phyloP scores from a whole-genome alignment of 1,140 invertebrate genomes.

The Maniola jurtina region DNA sequence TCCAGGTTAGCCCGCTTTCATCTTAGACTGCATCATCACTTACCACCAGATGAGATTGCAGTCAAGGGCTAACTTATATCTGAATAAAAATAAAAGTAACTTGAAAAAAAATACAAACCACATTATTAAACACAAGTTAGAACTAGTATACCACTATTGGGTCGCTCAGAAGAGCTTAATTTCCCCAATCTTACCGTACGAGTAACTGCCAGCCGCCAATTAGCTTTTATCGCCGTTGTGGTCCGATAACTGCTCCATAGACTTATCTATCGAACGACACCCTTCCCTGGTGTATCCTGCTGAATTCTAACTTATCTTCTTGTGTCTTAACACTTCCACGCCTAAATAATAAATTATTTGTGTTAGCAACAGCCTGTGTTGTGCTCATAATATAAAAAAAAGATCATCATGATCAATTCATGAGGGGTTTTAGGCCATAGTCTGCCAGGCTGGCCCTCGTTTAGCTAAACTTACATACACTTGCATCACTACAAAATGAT shows the following conservation, averaged over 20 bases:
- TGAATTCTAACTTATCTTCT: neutral
- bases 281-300: neutral
- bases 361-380: too few relatives aligned
- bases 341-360: neutral
- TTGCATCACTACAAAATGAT: too few relatives aligned
- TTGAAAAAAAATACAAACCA: neutral
- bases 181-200: conserved; percentile 48
- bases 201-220: conserved; percentile 61
- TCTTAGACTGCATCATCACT: too few relatives aligned
- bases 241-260: conserved; percentile 60
- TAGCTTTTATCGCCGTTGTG: conserved; percentile 68
- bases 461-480: too few relatives aligned
- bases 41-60: too few relatives aligned
- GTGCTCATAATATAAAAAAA: too few relatives aligned
- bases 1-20: too few relatives aligned
- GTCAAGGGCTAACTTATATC: too few relatives aligned
- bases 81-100: too few relatives aligned
- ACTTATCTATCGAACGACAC: conserved; percentile 55
- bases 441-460: too few relatives aligned
- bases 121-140: neutral
- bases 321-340: neutral
- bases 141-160: conserved; percentile 46
- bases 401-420: too few relatives aligned
- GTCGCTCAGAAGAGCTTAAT: conserved; percentile 62
- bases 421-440: too few relatives aligned